Evolutionary conservation across 1,140 invertebrate genomes (phyloP).

Genomic region (Hormaphis cornu): DNA sequence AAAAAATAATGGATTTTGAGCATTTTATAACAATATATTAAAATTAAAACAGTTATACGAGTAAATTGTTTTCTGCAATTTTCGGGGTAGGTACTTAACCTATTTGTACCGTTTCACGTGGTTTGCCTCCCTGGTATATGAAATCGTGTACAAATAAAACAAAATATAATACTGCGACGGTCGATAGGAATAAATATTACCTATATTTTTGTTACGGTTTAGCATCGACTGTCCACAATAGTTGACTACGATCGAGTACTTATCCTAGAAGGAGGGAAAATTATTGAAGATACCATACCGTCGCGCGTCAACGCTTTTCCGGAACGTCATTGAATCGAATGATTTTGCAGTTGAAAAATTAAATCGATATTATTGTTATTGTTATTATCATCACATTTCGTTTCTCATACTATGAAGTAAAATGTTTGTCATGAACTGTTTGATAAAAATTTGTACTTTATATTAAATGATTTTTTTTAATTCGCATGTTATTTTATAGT

Average conservation of each 20-base stretch:
- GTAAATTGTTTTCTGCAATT: too few species aligned
- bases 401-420: too few species aligned
- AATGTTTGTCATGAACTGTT: too few species aligned
- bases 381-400: too few species aligned
- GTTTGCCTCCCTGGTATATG: not conserved
- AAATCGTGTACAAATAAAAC: not conserved
- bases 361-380: too few species aligned
- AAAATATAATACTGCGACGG: not conserved
- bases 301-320: conserved; percentile 28
- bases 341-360: not conserved
- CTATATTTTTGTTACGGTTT: conserved; percentile 35
- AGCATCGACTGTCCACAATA: conserved; percentile 70
- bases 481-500: too few species aligned
- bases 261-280: conserved; percentile 64
- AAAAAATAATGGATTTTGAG: too few species aligned
- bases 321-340: not conserved
- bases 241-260: conserved; percentile 65
- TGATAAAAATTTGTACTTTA: too few species aligned
- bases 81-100: too few species aligned
- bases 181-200: not conserved
- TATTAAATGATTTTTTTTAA: too few species aligned
- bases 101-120: not conserved
- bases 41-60: too few species aligned
- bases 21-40: too few species aligned
- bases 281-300: conserved; percentile 68